phyloP scores from a whole-genome alignment of 2,888 invertebrate genomes.

The Drosophila nr. fundita region DNA sequence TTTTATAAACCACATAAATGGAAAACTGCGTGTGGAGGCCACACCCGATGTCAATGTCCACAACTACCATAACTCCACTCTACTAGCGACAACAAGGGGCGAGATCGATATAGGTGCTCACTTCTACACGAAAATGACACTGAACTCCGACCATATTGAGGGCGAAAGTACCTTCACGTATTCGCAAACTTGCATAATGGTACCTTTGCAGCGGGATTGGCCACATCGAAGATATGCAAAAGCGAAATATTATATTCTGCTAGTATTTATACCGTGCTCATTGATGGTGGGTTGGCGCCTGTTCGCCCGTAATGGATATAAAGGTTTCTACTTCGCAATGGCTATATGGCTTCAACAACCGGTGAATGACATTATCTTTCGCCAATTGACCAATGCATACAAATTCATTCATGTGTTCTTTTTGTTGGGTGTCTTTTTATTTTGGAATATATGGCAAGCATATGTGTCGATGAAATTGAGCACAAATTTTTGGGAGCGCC shows the following conservation, averaged over 20 bases:
- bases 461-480: constrained; percentile 41
- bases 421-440: constrained; percentile 27
- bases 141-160: constrained; percentile 7
- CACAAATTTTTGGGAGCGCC: background rate
- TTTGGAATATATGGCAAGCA: constrained; percentile 45
- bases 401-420: constrained; percentile 43
- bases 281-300: constrained; percentile 47
- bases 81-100: constrained; percentile 36
- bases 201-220: constrained; percentile 33
- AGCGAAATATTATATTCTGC: background rate
- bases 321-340: constrained; percentile 28
- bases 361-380: constrained; percentile 11
- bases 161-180: constrained; percentile 6
- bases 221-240: background rate
- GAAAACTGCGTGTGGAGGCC: constrained; percentile 20
- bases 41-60: constrained; percentile 27
- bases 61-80: constrained; percentile 40
- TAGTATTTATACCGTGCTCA: constrained; percentile 9
- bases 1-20: constrained; percentile 31
- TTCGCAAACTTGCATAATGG: constrained; percentile 46
- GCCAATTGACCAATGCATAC: constrained; percentile 19
- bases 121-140: constrained; percentile 30
- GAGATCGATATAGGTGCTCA: constrained; percentile 50
- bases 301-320: background rate
- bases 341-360: constrained; percentile 33